Percentiles rank a stretch among this genome's conserved stretches.
Conservation (phyloP, 2,797 vertebrate genomes). For the Hipposideros larvatus region DNA sequence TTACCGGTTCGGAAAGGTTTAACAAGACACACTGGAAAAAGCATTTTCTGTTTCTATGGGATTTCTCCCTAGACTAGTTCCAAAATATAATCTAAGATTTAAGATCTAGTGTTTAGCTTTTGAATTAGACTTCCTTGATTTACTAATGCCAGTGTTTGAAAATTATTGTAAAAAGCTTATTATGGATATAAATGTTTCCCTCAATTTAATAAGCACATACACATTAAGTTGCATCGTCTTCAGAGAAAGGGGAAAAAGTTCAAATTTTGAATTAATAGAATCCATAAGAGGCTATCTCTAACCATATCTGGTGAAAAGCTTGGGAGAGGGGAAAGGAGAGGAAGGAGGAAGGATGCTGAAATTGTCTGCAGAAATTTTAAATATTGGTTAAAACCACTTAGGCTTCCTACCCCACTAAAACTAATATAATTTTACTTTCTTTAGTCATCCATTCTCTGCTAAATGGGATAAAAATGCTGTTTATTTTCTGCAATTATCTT, state of each 20-base stretch:
- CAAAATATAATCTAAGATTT: not conserved
- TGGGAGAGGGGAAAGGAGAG: not conserved
- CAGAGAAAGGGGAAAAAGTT: conserved; percentile 27
- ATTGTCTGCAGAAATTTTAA: conserved; percentile 21
- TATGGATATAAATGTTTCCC: not conserved
- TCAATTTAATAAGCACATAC: not conserved
- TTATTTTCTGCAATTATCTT: not conserved
- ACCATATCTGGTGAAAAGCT: not conserved
- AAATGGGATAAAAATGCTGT: not conserved
- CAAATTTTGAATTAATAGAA: conserved; percentile 30
- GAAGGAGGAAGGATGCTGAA: not conserved
- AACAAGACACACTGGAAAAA: not conserved
- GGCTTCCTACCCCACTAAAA: not conserved
- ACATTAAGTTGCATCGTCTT: not conserved
- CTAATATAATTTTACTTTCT: not conserved
- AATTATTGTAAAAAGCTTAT: conserved; percentile 22
- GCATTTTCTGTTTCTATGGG: not conserved
- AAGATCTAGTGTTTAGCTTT: not conserved
- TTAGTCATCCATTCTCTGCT: not conserved
- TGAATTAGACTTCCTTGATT: not conserved
- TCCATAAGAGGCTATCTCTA: not conserved
- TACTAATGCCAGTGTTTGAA: not conserved
- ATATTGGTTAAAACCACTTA: not conserved
- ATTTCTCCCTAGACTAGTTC: conserved; percentile 28
- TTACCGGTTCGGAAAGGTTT: not conserved